These are phyloP conservation scores for Dendrolimus punctatus DNA, from an alignment of 1,140 invertebrate genomes.

Conservation along the genomic window DNA sequence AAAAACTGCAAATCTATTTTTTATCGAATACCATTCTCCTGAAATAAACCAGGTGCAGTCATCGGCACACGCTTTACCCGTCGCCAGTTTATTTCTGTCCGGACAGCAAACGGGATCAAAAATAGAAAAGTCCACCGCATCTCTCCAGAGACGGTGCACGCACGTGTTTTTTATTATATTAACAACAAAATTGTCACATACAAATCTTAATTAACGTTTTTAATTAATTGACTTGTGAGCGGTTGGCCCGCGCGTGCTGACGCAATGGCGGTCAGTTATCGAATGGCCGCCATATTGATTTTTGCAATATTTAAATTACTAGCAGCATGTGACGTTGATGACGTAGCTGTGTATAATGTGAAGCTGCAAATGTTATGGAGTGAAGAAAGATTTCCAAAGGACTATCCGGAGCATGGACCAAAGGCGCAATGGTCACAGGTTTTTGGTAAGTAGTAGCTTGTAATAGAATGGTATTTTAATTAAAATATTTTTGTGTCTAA, in stretches of 20 bases:
- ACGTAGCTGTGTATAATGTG: conserved; percentile 87
- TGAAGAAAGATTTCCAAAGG: conserved; percentile 87
- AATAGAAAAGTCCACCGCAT: conserved; percentile 65
- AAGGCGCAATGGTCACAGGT: conserved; percentile 92
- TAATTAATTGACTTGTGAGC: conserved; percentile 4
- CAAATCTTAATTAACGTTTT: conserved; percentile 1
- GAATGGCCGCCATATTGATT: conserved; percentile 56
- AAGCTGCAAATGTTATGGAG: conserved; percentile 90
- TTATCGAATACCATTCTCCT: conserved; percentile 5
- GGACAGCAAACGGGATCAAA: conserved; percentile 41
- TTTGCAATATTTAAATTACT: conserved; percentile 25
- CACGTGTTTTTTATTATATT: conserved; percentile 17
- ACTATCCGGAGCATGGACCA: conserved; percentile 91
- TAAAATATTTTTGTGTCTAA: no score
- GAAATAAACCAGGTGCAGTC: conserved; percentile 19
- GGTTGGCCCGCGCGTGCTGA: conserved; percentile 15
- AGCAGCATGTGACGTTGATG: conserved; percentile 57
- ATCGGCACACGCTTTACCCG: conserved; percentile 28
- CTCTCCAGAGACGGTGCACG: conserved; percentile 43
- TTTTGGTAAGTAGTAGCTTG: conserved; percentile 78
- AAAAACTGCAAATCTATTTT: no score
- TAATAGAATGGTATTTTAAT: not conserved
- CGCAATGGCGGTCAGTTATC: conserved; percentile 25
- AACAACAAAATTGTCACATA: conserved; percentile 12
- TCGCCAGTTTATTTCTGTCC: conserved; percentile 64